Percentiles rank a stretch among this genome's conserved stretches.
Evolutionary conservation across 2,113 vertebrate species (phyloP).

Genomic region (Mugil cephalus): DNA sequence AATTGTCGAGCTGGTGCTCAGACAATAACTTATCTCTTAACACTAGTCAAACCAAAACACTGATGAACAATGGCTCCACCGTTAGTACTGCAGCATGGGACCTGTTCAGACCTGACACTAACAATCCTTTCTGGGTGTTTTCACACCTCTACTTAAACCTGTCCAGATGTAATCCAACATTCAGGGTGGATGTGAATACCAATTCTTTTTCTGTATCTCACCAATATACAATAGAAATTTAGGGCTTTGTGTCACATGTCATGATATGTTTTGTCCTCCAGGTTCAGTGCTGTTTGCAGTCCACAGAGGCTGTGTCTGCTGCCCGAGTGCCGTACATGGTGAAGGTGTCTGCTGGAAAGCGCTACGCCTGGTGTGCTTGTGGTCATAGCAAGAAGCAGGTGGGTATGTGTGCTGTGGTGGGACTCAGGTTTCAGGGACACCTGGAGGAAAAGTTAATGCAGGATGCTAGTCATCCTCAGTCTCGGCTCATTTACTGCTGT

Average conservation of each 20-base stretch:
- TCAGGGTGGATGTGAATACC: too few relatives aligned
- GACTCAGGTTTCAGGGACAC: constrained; percentile 9
- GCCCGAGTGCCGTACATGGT: constrained; percentile 86
- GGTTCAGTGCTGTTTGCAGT: constrained; percentile 47
- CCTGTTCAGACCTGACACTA: too few relatives aligned
- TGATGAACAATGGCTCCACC: too few relatives aligned
- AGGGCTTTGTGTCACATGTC: constrained; percentile 1
- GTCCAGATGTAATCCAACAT: too few relatives aligned
- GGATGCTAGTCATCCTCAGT: not conserved
- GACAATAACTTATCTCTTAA: too few relatives aligned
- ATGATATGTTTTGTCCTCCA: constrained; percentile 8
- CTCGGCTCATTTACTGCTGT: constrained; percentile 16
- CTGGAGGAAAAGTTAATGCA: not conserved
- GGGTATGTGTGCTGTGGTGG: not conserved
- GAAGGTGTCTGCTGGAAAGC: constrained; percentile 85
- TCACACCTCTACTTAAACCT: too few relatives aligned
- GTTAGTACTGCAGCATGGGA: too few relatives aligned
- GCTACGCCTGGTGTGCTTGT: constrained; percentile 89
- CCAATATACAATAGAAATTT: too few relatives aligned
- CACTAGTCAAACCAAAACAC: too few relatives aligned
- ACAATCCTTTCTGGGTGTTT: too few relatives aligned
- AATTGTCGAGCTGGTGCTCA: too few relatives aligned
- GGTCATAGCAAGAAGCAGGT: constrained; percentile 92
- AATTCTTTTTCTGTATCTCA: too few relatives aligned
- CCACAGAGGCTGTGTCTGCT: constrained; percentile 72